Percentiles rank a stretch among this genome's conserved stretches.
These are phyloP conservation scores for Tenthredo amoena DNA, from an alignment of 2,888 invertebrate species.

Conservation along the genomic window DNA sequence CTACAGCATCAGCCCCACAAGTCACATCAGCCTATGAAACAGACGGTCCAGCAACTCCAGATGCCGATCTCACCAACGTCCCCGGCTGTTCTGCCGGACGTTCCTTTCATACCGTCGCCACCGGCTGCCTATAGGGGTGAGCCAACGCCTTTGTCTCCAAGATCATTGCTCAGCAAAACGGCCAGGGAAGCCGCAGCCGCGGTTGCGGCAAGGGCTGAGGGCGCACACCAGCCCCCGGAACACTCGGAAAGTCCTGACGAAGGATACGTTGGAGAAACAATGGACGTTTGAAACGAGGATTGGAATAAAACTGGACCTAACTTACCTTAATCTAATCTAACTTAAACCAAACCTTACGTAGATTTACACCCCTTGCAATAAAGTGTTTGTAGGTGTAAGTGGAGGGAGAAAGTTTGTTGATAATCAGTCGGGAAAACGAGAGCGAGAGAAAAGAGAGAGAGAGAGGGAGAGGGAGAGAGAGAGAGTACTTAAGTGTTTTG, in stretches of 20 bases:
- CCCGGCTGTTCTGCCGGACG: constrained; percentile 78
- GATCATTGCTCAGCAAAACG: constrained; percentile 80
- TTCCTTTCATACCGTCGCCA: constrained; percentile 84
- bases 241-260: constrained; percentile 91
- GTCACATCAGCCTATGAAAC: constrained; percentile 57
- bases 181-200: constrained; percentile 78
- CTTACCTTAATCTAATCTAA: constrained; percentile 21
- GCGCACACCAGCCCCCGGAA: constrained; percentile 70
- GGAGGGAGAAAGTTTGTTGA: constrained; percentile 19
- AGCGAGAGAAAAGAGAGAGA: background rate
- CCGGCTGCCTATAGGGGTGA: constrained; percentile 86
- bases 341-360: constrained; percentile 21
- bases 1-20: constrained; percentile 79
- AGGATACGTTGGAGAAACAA: constrained; percentile 90
- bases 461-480: background rate
- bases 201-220: constrained; percentile 81
- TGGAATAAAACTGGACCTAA: background rate
- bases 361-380: constrained; percentile 37
- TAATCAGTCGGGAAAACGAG: constrained; percentile 17
- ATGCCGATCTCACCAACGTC: constrained; percentile 65
- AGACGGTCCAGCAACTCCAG: constrained; percentile 41
- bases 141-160: constrained; percentile 78
- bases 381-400: constrained; percentile 24
- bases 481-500: constrained; percentile 16
- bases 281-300: constrained; percentile 71